A percentile compares a stretch with the other conserved stretches of the same genome.
Conservation (phyloP, 2,797 vertebrate genomes). For the Thalassophryne amazonica region DNA sequence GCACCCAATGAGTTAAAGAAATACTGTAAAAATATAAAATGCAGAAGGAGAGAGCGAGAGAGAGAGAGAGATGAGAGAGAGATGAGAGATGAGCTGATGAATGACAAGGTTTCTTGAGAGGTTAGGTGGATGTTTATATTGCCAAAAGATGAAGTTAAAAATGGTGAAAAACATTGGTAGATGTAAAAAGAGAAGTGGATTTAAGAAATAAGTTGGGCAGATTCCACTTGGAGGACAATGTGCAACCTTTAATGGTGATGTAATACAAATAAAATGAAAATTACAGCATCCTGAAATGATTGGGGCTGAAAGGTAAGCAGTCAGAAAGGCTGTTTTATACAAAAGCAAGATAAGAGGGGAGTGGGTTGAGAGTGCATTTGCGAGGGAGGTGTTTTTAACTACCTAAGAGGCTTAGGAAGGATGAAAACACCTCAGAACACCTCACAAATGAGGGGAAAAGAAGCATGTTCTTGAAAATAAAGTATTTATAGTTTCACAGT, state of each 20-base stretch:
- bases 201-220: constrained; percentile 11
- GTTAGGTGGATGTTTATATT: constrained; percentile 30
- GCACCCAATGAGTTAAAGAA: not conserved
- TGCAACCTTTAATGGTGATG: constrained; percentile 31
- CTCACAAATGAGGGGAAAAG: too few relatives aligned
- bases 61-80: constrained; percentile 2
- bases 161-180: constrained; percentile 15
- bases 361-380: constrained; percentile 39
- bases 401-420: constrained; percentile 31
- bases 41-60: not conserved
- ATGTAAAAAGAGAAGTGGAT: constrained; percentile 14
- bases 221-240: constrained; percentile 40
- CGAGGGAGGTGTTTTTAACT: constrained; percentile 53
- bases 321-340: constrained; percentile 56
- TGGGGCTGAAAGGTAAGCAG: constrained; percentile 58
- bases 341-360: constrained; percentile 45
- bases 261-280: constrained; percentile 56
- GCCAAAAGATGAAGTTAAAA: constrained; percentile 35
- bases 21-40: too few relatives aligned
- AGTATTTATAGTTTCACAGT: not conserved
- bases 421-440: too few relatives aligned
- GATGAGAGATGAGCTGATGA: constrained; percentile 12
- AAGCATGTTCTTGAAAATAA: not conserved
- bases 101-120: not conserved
- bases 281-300: constrained; percentile 58